Base-by-base conservation (phyloP, 2,797 vertebrate genomes). In the Lagodon rhomboides region DNA sequence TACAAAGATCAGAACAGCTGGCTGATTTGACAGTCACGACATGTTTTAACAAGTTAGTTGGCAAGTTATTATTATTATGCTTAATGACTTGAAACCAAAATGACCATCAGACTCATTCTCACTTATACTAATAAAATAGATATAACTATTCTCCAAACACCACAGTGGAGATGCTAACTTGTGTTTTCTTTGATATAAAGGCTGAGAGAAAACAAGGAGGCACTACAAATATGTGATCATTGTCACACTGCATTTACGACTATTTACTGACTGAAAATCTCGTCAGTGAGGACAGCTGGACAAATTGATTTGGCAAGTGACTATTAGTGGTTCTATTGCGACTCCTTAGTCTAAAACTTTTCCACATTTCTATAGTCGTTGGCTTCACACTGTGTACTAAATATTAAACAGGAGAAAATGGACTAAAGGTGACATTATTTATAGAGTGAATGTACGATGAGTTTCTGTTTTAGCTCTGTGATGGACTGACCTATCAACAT, bases 401-500 rank as follows among this genome's bases (percentile, higher is more conserved):
- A 50, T 16, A 43, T 50, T 18, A 53, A 54, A 53, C 11, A 30
- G 11, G 8, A 47, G 43, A 17, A 68, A 34, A 44, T 49, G 1
- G 5, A 8, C 54, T 43, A 1, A 7, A 4, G 46, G 23, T 30
- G 23, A 64, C 61, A 44, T 50, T 55, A 65, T 75, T 79, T 30
- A 72, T 49, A 72, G 30, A n/a, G 6, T 18, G 34, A 69, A 60
- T 23, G 22, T 20, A 69, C 41, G 53, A 17, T 58, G 54, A 56
- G 41, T 43, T 69, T 73, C 53, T 66, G 12, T 61, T 55, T 55
- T 59, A 2, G 22, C 46, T 53, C 41, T 70, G 34, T 65, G 51
- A 74, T 62, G 16, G 58, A 65, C 5, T 10, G 12, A 66, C 30
- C 27, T 64, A 75, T 71, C 58, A 43, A 62, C 16, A 66, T 46